A percentile compares a stretch with the other conserved stretches of the same genome.
Conservation (phyloP, 2,888 invertebrate species). For the Nomada ferruginata region DNA sequence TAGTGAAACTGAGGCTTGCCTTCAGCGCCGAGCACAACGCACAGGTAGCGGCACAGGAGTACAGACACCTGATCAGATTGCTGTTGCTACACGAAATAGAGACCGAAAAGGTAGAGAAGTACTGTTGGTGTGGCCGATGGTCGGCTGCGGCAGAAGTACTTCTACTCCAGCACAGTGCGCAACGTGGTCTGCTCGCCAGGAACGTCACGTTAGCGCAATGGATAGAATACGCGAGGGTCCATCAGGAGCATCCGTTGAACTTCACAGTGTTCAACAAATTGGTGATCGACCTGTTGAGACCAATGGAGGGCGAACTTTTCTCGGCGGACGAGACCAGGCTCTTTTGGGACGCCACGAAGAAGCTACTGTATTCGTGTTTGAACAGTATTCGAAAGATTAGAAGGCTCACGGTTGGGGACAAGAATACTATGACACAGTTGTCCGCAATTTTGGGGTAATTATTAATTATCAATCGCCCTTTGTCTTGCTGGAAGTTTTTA, state of each 20-base stretch:
- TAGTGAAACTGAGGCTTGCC: constrained; percentile 92
- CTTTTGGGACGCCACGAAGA: constrained; percentile 93
- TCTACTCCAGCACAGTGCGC: constrained; percentile 96
- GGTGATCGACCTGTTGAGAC: constrained; percentile 89
- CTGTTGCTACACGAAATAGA: constrained; percentile 92
- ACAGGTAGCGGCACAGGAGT: constrained; percentile 93
- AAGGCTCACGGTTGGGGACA: constrained; percentile 90
- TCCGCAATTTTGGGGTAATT: constrained; percentile 88
- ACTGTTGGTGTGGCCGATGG: constrained; percentile 95
- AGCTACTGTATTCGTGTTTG: constrained; percentile 91
- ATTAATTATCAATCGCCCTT: not conserved
- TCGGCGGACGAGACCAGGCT: constrained; percentile 88
- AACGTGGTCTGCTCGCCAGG: constrained; percentile 92
- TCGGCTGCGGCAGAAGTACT: constrained; percentile 93
- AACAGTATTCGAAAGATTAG: constrained; percentile 91
- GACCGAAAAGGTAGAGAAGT: constrained; percentile 88
- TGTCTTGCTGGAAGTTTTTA: not conserved
- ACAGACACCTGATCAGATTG: constrained; percentile 91
- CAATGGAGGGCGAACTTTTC: constrained; percentile 87
- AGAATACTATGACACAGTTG: constrained; percentile 89
- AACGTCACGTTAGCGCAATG: constrained; percentile 91
- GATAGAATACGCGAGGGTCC: constrained; percentile 91
- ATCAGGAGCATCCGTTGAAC: constrained; percentile 93
- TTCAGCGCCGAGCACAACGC: constrained; percentile 95
- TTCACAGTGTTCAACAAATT: constrained; percentile 91